phyloP scores from a whole-genome alignment of 2,113 vertebrate genomes.

The Terrapene triunguis region DNA sequence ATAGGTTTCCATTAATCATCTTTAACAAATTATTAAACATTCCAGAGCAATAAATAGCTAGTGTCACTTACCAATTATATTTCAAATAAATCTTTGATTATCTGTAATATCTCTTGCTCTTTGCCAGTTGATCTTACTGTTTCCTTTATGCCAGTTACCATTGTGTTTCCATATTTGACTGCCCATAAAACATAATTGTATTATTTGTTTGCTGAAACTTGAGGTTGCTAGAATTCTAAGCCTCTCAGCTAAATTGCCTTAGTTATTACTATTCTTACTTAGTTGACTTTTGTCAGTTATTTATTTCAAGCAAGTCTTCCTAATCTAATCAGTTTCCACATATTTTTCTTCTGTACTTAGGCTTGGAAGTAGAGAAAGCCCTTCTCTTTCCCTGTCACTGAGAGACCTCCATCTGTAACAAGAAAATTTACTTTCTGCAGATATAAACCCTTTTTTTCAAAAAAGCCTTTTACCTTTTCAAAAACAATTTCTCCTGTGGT shows the following conservation, averaged over 20 bases:
- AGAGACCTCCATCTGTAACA: not conserved
- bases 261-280: not conserved
- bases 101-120: not conserved
- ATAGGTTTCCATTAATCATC: not conserved
- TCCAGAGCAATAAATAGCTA: not conserved
- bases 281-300: slow-evolving; percentile 46
- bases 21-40: slow-evolving; percentile 21
- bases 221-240: not conserved
- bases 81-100: slow-evolving; percentile 3
- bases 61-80: slow-evolving; percentile 4
- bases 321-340: slow-evolving; percentile 31
- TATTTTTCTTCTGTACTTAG: slow-evolving; percentile 20
- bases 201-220: not conserved
- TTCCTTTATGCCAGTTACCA: not conserved
- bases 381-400: not conserved
- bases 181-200: not conserved
- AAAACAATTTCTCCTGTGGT: not conserved
- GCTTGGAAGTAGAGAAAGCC: not conserved
- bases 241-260: not conserved
- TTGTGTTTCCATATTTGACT: not conserved
- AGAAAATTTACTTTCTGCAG: not conserved
- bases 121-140: not conserved
- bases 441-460: not conserved
- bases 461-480: not conserved
- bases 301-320: slow-evolving; percentile 49